Conservation (phyloP, 2,797 vertebrate species). For the Glyptemys insculpta region DNA sequence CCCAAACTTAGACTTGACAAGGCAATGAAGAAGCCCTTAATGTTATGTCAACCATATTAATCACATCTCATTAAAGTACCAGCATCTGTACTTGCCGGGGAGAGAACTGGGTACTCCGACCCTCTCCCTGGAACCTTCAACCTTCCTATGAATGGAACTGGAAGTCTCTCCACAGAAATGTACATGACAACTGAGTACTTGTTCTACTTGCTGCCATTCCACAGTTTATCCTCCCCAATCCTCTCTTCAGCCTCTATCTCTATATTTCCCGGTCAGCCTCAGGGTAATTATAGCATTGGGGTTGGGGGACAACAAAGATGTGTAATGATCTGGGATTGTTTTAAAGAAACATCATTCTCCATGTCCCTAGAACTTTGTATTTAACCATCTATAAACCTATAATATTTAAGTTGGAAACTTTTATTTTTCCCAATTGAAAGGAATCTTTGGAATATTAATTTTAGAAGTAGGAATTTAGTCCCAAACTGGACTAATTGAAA, state of each 20-base stretch:
- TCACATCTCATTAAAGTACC: neutral
- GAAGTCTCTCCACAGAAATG: neutral
- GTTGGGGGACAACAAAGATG: neutral
- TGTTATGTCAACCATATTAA: accelerated
- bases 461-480: neutral
- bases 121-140: neutral
- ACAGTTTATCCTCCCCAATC: neutral
- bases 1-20: neutral
- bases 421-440: neutral
- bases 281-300: neutral
- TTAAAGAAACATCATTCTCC: neutral
- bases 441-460: neutral
- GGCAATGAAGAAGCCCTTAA: neutral
- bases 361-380: neutral
- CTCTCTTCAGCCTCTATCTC: neutral
- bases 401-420: neutral
- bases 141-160: neutral
- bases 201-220: constrained; percentile 30
- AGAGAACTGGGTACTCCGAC: neutral
- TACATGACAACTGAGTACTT: neutral
- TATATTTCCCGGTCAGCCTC: neutral
- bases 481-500: neutral
- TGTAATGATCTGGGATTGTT: constrained; percentile 12
- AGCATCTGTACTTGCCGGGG: neutral
- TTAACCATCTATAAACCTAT: neutral